Evolutionary conservation across 92 coral and sea anemone species (phyloP).

Genomic region (Zoanthus sociatus): DNA sequence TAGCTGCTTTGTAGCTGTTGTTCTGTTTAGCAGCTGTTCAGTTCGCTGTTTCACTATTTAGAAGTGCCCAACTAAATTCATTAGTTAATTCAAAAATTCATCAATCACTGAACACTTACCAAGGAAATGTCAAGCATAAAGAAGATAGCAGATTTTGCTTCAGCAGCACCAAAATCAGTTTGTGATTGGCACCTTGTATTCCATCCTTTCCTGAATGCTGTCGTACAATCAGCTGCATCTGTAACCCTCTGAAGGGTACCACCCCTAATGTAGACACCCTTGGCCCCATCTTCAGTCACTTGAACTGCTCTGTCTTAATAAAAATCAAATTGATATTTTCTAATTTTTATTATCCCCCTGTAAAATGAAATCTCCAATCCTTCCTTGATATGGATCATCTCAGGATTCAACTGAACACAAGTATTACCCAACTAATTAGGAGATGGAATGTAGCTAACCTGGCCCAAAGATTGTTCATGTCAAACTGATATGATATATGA

Average conservation of each 20-base stretch:
- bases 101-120: conserved; percentile 51
- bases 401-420: no score
- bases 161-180: conserved; percentile 75
- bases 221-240: conserved; percentile 90
- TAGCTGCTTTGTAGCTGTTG: no score
- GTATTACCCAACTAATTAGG: no score
- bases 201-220: conserved; percentile 77
- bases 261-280: conserved; percentile 59
- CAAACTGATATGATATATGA: no score
- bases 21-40: no score
- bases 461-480: no score
- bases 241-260: conserved; percentile 70
- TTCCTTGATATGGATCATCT: no score
- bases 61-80: no score
- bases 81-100: background rate
- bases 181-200: conserved; percentile 66
- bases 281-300: conserved; percentile 62
- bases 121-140: conserved; percentile 72
- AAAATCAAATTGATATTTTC: background rate
- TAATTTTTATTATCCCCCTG: no score
- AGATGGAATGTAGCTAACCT: no score
- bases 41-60: no score
- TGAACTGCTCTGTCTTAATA: conserved; percentile 61
- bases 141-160: conserved; percentile 71
- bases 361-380: no score